These are phyloP conservation scores for Erannis defoliaria DNA, from an alignment of 2,888 invertebrate genomes.

Conservation along the genomic window DNA sequence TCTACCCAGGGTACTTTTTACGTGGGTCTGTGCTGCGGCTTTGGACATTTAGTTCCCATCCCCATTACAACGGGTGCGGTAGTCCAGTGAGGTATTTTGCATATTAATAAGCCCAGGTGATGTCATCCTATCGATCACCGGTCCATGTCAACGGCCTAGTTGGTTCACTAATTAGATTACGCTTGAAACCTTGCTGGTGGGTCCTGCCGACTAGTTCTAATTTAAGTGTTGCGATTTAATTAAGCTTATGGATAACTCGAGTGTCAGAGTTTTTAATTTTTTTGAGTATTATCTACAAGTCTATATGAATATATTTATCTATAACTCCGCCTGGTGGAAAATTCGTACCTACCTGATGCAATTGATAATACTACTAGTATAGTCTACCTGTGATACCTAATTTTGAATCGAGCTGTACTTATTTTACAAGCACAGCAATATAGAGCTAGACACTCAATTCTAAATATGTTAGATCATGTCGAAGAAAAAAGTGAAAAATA, in stretches of 20 bases:
- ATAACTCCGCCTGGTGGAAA: too few relatives aligned
- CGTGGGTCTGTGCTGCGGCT: slow-evolving; percentile 21
- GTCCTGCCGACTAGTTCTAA: background rate
- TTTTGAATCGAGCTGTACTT: too few relatives aligned
- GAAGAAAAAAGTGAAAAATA: too few relatives aligned
- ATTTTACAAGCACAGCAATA: too few relatives aligned
- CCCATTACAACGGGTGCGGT: slow-evolving; percentile 28
- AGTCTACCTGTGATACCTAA: too few relatives aligned
- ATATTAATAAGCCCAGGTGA: slow-evolving; percentile 52
- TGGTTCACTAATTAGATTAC: slow-evolving; percentile 34
- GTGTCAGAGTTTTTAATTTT: too few relatives aligned
- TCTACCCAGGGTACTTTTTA: slow-evolving; percentile 21
- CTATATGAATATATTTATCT: too few relatives aligned
- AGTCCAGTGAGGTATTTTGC: slow-evolving; percentile 39
- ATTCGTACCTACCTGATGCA: too few relatives aligned
- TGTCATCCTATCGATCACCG: slow-evolving; percentile 46
- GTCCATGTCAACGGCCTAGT: slow-evolving; percentile 28
- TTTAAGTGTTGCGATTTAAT: background rate
- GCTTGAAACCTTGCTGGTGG: slow-evolving; percentile 20
- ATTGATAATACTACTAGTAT: too few relatives aligned
- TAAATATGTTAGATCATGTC: too few relatives aligned
- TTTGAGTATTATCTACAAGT: too few relatives aligned
- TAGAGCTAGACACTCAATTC: too few relatives aligned
- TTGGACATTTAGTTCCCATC: slow-evolving; percentile 15
- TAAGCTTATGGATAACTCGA: background rate